Evolutionary conservation across 2,113 vertebrate genomes (phyloP), one percentile per base, ranked within the genome.

Genomic region (Boleophthalmus pectinirostris): DNA sequence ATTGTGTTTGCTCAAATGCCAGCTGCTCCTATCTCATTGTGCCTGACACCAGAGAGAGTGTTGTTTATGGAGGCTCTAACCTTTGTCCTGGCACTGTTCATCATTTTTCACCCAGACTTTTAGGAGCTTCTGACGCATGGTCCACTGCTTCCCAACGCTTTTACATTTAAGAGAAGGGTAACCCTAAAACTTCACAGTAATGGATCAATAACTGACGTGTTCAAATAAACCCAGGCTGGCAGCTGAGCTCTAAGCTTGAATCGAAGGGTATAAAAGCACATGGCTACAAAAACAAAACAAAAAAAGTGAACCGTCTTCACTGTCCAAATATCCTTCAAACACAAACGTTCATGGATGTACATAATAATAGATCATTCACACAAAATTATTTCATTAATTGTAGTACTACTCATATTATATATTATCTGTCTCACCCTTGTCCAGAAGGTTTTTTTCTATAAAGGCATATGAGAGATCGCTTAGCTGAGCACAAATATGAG

Each of bases 21-120:
- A 51, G 47, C 47, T 51, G 47, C 47, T 16, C 46, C 46, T 14
- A 13, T 51, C 47, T 51, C 47, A 20, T 20, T 20, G 47, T 20
- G 47, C 16, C 47, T 51, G 47, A 13, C 54, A 14, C 54, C 54
- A 23, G 10, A 51, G 49, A 51, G 53, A 23, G 54, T 24, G 54
- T 2, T 11, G n/a, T 56, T 56, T 56, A 56, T 56, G 54, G 54
- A 56, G 54, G 21, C 6, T 1, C 54, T 56, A 56, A 56, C 54
- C 54, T 56, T 56, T 56, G 54, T 56, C 54, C 54, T 56, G 54
- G 54, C 7, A 13, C n/a, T n/a, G n/a, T n/a, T 56, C 54, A 23
- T 23, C 54, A 23, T 56, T 56, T 56, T 56, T 56, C 54, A 56
- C 54, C 11, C n/a, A 24, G 54, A 56, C 54, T 56, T 56, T 56